A percentile compares a stretch with the other conserved stretches of the same genome.
These are phyloP conservation scores for Emmelina monodactyla DNA, from an alignment of 2,888 invertebrate genomes.

Conservation along the genomic window DNA sequence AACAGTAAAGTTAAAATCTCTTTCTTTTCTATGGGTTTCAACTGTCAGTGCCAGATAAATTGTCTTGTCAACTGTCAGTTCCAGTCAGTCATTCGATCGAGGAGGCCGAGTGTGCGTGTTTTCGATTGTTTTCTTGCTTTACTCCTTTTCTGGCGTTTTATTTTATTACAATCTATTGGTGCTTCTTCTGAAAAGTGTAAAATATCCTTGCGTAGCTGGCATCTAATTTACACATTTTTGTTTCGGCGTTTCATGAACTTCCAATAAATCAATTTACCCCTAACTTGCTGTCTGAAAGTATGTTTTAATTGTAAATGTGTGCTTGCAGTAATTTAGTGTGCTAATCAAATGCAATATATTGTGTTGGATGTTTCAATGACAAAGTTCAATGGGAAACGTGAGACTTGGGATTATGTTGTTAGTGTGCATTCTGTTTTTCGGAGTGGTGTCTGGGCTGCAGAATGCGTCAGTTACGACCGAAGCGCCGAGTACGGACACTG, in stretches of 20 bases:
- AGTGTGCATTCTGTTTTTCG: slow-evolving; percentile 59
- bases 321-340: too few species aligned
- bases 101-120: not conserved
- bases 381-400: slow-evolving; percentile 26
- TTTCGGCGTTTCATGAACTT: not conserved
- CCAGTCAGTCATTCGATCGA: not conserved
- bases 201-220: not conserved
- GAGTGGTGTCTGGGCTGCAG: slow-evolving; percentile 52
- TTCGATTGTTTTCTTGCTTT: slow-evolving; percentile 1
- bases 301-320: too few species aligned
- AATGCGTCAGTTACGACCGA: slow-evolving; percentile 50
- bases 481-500: slow-evolving; percentile 40
- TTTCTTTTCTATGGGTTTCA: too few species aligned
- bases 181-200: not conserved
- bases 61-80: not conserved
- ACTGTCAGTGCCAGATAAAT: too few species aligned
- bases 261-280: too few species aligned
- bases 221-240: not conserved
- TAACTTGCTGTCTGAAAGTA: too few species aligned
- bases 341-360: too few species aligned
- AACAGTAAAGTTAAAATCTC: too few species aligned
- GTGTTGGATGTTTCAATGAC: slow-evolving; percentile 35
- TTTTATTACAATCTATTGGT: not conserved
- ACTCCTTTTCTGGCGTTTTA: not conserved
- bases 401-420: slow-evolving; percentile 57